phyloP scores from a whole-genome alignment of 2,113 vertebrate species.

The Oryzias woworae region DNA sequence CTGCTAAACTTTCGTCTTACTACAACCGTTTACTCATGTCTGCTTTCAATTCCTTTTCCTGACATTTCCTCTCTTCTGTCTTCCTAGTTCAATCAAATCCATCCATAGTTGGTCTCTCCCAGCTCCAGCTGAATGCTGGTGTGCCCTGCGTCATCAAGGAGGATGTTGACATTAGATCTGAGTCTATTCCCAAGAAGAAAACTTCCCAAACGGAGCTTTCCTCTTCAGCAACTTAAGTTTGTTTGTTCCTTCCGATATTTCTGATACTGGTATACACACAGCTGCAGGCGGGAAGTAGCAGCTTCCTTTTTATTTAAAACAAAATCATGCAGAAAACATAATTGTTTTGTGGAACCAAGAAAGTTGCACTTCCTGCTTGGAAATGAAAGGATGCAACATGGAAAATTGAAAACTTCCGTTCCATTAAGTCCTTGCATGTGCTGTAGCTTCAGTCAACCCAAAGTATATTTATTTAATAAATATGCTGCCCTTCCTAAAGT shows the following conservation, averaged over 20 bases:
- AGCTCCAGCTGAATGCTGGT: no score
- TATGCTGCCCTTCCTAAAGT: no score
- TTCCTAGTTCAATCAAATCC: constrained; percentile 32
- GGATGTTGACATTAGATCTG: background rate
- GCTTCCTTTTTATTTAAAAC: no score
- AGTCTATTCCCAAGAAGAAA: background rate
- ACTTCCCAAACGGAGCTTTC: background rate
- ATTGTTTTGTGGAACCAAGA: no score
- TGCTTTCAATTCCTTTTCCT: constrained; percentile 27
- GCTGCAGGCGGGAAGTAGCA: background rate
- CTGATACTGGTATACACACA: background rate
- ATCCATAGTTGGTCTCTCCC: background rate
- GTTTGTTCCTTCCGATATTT: background rate
- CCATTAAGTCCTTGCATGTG: no score
- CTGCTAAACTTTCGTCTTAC: constrained; percentile 21
- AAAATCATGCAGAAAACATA: no score
- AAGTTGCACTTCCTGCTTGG: no score
- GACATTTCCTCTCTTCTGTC: constrained; percentile 15
- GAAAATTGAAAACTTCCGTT: no score
- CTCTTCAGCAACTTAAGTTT: background rate
- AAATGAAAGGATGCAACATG: no score
- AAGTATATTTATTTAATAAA: no score
- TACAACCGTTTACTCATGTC: constrained; percentile 47
- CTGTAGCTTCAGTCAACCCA: no score
- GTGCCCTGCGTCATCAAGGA: background rate